phyloP scores from a whole-genome alignment of 2,797 vertebrate genomes.

The Pempheris klunzingeri region DNA sequence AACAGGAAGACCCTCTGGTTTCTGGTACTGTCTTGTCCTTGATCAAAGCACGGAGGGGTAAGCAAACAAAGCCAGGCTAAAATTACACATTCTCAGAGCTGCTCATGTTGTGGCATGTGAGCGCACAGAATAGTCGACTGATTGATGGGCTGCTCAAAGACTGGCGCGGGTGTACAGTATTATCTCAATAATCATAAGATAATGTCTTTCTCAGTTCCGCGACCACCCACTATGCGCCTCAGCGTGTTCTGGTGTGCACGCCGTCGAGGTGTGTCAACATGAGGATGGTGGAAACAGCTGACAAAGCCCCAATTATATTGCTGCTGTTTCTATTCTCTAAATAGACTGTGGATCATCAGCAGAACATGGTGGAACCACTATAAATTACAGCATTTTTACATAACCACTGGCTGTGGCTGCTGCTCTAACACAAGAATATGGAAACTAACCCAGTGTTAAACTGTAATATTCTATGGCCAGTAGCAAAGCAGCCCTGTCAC shows the following conservation, averaged over 20 bases:
- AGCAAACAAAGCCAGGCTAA: constrained; percentile 83
- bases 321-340: constrained; percentile 82
- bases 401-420: constrained; percentile 81
- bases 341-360: constrained; percentile 84
- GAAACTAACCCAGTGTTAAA: constrained; percentile 83
- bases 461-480: constrained; percentile 78
- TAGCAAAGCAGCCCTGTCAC: constrained; percentile 79
- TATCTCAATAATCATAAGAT: constrained; percentile 86
- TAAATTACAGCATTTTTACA: constrained; percentile 83
- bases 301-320: constrained; percentile 84
- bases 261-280: constrained; percentile 80
- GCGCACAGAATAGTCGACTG: constrained; percentile 78
- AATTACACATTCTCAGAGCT: constrained; percentile 80
- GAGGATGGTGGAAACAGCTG: constrained; percentile 81
- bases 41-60: constrained; percentile 79
- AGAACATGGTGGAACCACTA: constrained; percentile 79
- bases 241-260: constrained; percentile 72
- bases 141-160: constrained; percentile 82
- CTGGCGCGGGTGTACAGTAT: constrained; percentile 80
- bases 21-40: constrained; percentile 77
- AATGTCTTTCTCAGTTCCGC: constrained; percentile 81
- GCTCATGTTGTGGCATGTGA: constrained; percentile 79
- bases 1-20: constrained; percentile 71
- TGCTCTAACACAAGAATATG: constrained; percentile 80
- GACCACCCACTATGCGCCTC: constrained; percentile 80